A percentile compares a stretch with the other conserved stretches of the same genome.
These are phyloP conservation scores for Zaprionus ghesquierei DNA, from an alignment of 1,140 invertebrate species.

Conservation along the genomic window DNA sequence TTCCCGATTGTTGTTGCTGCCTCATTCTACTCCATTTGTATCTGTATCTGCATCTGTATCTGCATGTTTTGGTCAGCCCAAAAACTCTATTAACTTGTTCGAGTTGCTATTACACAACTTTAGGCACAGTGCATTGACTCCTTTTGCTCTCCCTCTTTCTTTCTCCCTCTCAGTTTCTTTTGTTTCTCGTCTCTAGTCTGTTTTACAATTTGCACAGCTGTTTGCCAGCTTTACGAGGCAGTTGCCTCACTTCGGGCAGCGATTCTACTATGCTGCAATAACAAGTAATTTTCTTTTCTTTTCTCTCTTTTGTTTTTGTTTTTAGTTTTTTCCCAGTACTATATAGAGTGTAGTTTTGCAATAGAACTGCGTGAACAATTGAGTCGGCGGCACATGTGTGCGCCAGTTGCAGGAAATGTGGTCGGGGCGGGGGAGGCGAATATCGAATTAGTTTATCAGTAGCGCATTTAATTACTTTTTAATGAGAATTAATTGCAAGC, in stretches of 20 bases:
- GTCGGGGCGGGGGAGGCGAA: too few relatives aligned
- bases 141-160: slow-evolving; percentile 7
- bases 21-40: not conserved
- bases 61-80: not conserved
- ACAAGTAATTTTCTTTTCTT: not conserved
- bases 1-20: too few relatives aligned
- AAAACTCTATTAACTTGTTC: slow-evolving; percentile 20
- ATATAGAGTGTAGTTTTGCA: not conserved
- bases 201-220: slow-evolving; percentile 19
- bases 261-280: slow-evolving; percentile 15
- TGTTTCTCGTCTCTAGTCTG: not conserved
- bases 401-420: slow-evolving; percentile 38
- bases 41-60: not conserved
- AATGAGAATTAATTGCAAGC: slow-evolving; percentile 61
- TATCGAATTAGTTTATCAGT: slow-evolving; percentile 43
- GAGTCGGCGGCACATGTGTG: slow-evolving; percentile 16
- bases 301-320: too few relatives aligned
- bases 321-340: slow-evolving; percentile 9
- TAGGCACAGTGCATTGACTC: not conserved
- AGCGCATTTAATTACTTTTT: slow-evolving; percentile 58
- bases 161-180: not conserved
- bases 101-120: slow-evolving; percentile 18
- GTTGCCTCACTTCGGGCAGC: not conserved
- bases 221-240: not conserved
- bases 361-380: slow-evolving; percentile 22